phyloP scores from a whole-genome alignment of 2,797 vertebrate species.

The Enteromius argenteus region DNA sequence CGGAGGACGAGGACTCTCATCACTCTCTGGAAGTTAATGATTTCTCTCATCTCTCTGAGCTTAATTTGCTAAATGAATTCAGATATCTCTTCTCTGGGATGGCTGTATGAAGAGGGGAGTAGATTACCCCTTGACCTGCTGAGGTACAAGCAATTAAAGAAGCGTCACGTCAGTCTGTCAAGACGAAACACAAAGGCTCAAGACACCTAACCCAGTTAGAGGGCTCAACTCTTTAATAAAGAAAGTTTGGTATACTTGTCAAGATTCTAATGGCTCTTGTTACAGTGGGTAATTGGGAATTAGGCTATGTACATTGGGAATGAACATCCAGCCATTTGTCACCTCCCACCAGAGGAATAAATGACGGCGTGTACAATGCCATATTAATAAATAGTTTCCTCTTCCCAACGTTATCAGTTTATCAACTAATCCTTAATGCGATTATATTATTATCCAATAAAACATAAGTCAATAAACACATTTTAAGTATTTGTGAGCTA shows the following conservation, averaged over 20 bases:
- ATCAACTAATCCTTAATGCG: constrained; percentile 28
- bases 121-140: constrained; percentile 71
- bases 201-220: constrained; percentile 78
- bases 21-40: constrained; percentile 49
- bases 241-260: constrained; percentile 79
- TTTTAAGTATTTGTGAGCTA: constrained; percentile 31
- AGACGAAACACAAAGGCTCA: constrained; percentile 71
- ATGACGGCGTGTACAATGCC: neutral
- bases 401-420: constrained; percentile 1
- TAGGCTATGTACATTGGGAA: constrained; percentile 70
- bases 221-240: constrained; percentile 70
- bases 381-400: constrained; percentile 15
- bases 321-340: constrained; percentile 8
- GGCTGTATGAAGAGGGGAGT: constrained; percentile 38
- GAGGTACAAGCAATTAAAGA: constrained; percentile 77
- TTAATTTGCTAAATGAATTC: constrained; percentile 67
- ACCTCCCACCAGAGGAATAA: constrained; percentile 13
- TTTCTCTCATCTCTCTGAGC: constrained; percentile 59
- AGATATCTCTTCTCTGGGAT: constrained; percentile 68
- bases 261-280: constrained; percentile 72
- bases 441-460: constrained; percentile 39
- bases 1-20: constrained; percentile 24
- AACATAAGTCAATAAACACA: constrained; percentile 20
- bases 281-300: constrained; percentile 72
- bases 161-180: constrained; percentile 68